Conservation (phyloP, 2,888 invertebrate genomes). For the Brachycybe producta region DNA sequence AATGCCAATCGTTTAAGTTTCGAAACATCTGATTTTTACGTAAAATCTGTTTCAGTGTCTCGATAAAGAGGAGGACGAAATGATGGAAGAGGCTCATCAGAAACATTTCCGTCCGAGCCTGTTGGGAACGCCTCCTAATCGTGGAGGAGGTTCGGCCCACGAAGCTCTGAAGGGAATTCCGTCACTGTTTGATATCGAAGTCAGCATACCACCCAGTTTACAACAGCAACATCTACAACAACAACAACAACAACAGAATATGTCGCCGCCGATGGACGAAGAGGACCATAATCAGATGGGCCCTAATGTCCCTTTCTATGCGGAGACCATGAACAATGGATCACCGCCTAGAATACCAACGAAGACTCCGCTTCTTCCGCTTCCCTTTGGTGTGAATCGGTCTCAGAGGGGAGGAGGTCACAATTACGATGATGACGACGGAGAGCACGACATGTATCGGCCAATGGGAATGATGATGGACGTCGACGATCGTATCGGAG, state of each 20-base stretch:
- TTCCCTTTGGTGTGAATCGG: neutral
- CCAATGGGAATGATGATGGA: neutral
- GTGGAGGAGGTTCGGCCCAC: constrained; percentile 25
- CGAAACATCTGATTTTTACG: neutral
- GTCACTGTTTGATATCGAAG: constrained; percentile 21
- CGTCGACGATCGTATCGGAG: neutral
- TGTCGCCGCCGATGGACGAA: neutral
- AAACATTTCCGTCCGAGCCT: constrained; percentile 21
- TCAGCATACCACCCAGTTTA: no score
- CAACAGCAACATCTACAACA: no score
- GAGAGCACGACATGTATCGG: neutral
- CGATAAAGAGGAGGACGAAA: constrained; percentile 2
- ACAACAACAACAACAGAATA: neutral
- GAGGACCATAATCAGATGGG: constrained; percentile 3
- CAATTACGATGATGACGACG: neutral
- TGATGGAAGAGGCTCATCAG: neutral
- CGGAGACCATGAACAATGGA: neutral
- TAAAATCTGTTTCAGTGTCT: constrained; percentile 10
- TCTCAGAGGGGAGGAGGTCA: neutral
- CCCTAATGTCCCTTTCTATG: neutral
- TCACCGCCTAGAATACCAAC: neutral
- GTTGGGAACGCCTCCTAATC: constrained; percentile 29
- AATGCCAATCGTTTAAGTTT: neutral
- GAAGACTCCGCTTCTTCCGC: neutral
- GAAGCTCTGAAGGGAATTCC: constrained; percentile 17